A percentile compares a stretch with the other conserved stretches of the same genome.
Evolutionary conservation across 2,113 vertebrate species (phyloP).

Genomic region (Dipodomys ordii): DNA sequence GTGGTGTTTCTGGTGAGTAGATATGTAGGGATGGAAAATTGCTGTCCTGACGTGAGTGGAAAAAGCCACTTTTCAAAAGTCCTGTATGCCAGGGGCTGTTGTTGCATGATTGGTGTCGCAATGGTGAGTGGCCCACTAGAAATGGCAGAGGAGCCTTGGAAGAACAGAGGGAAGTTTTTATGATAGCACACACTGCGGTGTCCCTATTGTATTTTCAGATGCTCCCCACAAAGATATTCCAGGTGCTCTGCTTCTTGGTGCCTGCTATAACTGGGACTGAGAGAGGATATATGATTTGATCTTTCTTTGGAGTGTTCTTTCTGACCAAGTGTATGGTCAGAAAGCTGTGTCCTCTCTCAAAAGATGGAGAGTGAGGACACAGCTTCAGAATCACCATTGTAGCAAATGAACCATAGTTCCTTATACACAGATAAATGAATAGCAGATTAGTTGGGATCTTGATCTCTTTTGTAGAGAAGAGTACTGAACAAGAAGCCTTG

Average conservation of each 20-base stretch:
- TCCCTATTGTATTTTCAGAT: neutral
- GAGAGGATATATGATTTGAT: neutral
- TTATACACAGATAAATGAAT: neutral
- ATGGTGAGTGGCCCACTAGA: neutral
- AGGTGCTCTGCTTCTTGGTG: neutral
- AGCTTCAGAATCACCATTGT: neutral
- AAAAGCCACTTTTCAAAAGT: neutral
- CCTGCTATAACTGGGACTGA: neutral
- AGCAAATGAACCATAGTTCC: neutral
- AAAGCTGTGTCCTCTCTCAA: neutral
- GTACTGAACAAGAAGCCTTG: neutral
- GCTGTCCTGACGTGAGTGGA: neutral
- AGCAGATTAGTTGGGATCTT: neutral
- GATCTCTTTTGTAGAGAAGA: neutral
- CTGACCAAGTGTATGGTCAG: neutral
- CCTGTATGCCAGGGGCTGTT: neutral
- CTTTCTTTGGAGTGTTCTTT: conserved; percentile 15
- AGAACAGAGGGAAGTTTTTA: neutral
- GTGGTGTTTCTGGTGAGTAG: conserved; percentile 97
- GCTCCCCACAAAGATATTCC: neutral
- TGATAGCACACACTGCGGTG: neutral
- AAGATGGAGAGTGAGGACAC: neutral
- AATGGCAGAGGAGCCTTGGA: neutral
- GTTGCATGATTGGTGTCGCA: neutral
- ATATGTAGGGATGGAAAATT: too few species aligned